Evolutionary conservation across 2,113 vertebrate species (phyloP).

Genomic region (Toxostoma redivivum): DNA sequence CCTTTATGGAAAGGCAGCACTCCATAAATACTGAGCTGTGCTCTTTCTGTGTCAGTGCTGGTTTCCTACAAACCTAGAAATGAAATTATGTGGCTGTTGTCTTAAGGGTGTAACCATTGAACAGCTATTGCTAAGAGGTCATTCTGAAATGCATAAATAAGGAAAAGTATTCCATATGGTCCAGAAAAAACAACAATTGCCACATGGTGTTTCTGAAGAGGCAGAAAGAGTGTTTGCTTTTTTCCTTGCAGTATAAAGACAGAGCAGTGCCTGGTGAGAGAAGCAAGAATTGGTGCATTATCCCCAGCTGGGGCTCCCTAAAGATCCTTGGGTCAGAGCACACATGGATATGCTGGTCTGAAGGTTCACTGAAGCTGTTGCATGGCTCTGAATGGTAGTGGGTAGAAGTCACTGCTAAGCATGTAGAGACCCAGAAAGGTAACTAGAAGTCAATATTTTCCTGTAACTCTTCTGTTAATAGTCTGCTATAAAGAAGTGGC

Average conservation of each 20-base stretch:
- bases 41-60: neutral
- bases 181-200: neutral
- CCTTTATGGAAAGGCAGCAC: neutral
- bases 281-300: neutral
- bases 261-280: neutral
- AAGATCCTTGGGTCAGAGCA: neutral
- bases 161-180: neutral
- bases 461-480: neutral
- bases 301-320: neutral
- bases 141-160: neutral
- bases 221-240: neutral
- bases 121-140: neutral
- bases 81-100: neutral
- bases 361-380: neutral
- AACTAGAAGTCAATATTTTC: neutral
- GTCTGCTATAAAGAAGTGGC: neutral
- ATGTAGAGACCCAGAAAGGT: neutral
- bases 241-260: neutral
- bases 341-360: neutral
- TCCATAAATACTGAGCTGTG: neutral
- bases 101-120: neutral
- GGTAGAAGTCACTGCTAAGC: neutral
- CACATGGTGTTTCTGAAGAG: neutral
- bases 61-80: conserved; percentile 20
- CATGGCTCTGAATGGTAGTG: neutral